Conservation (phyloP, 2,113 vertebrate species). For the Glareola pratincola region DNA sequence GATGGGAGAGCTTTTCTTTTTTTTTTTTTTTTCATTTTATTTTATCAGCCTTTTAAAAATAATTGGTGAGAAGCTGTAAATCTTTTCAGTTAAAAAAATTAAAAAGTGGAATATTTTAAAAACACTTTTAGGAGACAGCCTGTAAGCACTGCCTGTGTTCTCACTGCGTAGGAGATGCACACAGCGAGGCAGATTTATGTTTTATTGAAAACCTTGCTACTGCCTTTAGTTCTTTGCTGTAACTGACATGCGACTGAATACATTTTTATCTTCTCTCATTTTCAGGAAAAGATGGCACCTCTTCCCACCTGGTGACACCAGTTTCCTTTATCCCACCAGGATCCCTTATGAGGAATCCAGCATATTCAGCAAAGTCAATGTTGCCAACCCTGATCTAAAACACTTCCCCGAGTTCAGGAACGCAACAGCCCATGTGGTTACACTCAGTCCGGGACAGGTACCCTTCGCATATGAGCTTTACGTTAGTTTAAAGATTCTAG, state of each 20-base stretch:
- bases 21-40: neutral
- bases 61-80: slow-evolving; percentile 47
- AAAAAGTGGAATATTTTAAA: slow-evolving; percentile 55
- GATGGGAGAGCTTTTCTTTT: neutral
- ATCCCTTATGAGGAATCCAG: slow-evolving; percentile 99
- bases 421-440: slow-evolving; percentile 78
- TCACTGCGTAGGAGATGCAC: slow-evolving; percentile 47
- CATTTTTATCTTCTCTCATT: slow-evolving; percentile 46
- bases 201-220: slow-evolving; percentile 62
- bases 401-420: slow-evolving; percentile 80
- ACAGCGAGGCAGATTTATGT: slow-evolving; percentile 40
- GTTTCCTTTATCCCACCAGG: slow-evolving; percentile 90
- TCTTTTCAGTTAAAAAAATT: slow-evolving; percentile 59
- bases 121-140: slow-evolving; percentile 33
- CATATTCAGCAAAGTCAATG: slow-evolving; percentile 89
- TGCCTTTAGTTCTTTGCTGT: slow-evolving; percentile 39
- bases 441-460: slow-evolving; percentile 92
- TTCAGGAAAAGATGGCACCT: slow-evolving; percentile 94
- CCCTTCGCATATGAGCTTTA: neutral
- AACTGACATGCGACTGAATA: slow-evolving; percentile 28
- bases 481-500: neutral
- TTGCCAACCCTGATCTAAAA: slow-evolving; percentile 83
- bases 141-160: slow-evolving; percentile 49
- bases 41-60: slow-evolving; percentile 48
- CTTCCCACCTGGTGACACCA: slow-evolving; percentile 88